These are phyloP conservation scores for Cantharis rustica DNA, from an alignment of 2,888 invertebrate species.

Conservation along the genomic window DNA sequence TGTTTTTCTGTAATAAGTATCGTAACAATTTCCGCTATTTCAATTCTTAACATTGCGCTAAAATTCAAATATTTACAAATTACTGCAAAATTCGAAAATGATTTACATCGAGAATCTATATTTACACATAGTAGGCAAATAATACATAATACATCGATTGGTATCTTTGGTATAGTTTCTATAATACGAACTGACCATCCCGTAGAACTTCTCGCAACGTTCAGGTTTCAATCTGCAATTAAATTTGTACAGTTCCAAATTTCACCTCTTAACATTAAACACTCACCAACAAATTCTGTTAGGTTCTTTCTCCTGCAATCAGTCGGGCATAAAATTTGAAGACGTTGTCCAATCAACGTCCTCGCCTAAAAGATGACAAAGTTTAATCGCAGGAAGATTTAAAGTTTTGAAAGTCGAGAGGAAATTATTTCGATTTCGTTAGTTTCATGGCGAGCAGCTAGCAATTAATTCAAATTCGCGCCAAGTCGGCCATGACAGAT, in stretches of 20 bases:
- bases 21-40: background rate
- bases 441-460: background rate
- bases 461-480: no score
- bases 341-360: slow-evolving; percentile 28
- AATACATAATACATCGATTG: slow-evolving; percentile 23
- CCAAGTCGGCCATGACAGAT: no score
- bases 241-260: background rate
- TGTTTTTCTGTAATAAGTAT: slow-evolving; percentile 3
- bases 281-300: slow-evolving; percentile 3
- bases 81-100: slow-evolving; percentile 12
- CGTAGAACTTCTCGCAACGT: slow-evolving; percentile 1
- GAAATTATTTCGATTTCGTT: background rate
- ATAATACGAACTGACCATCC: slow-evolving; percentile 3
- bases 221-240: background rate
- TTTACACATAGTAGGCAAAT: slow-evolving; percentile 18
- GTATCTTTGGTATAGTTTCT: slow-evolving; percentile 29
- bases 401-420: background rate
- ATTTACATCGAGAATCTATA: slow-evolving; percentile 16
- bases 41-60: background rate
- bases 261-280: background rate
- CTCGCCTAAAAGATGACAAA: slow-evolving; percentile 20
- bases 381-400: background rate
- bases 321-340: slow-evolving; percentile 22
- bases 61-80: slow-evolving; percentile 9
- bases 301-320: background rate